Base-by-base conservation (phyloP, 2,888 invertebrate species). In the Encarsia formosa region DNA sequence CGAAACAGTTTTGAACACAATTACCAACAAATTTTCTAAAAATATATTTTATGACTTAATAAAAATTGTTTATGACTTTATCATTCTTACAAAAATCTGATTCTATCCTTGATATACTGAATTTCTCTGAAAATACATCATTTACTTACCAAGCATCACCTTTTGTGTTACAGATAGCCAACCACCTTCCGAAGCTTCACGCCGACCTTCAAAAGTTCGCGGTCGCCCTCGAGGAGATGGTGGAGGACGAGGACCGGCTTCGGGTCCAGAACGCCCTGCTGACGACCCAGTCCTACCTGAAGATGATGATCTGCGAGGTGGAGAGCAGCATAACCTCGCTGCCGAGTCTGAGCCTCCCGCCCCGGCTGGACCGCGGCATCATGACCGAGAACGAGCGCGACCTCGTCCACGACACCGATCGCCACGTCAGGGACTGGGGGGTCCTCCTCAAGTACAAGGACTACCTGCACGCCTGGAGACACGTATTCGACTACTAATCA, bases 171-270 rank as follows among this genome's bases (percentile, higher is more conserved):
- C 65, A 85, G 85, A 79, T 82, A 59, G 67, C 69, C 49, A 77
- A 76, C 62, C 70, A 81, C 56, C 76, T 82, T 61, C 80, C 82
- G 48, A 79, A 78, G 60, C 73, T 85, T 26, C 81, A 82, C 73
- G 75, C 69, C 49, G 73, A 76, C 22, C 66, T 79, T 16, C 75
- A 78, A 58, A 74, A 75, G 53, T 78, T 77, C 59, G 76, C 77
- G 1, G 74, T 76, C 0, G 77, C 78, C 0, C 70, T 80, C 34
- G 76, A 79, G 46, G 68, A 74, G 48, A 58, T 80, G 50, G 61
- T 73, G n/a, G 57, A 77, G 54, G 78, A 78, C 50, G 76, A 77
- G 20, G 75, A 62, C 68, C 67, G 66, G 38, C 71, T 76, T 44
- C 75, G 75, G 52, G 67, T 71, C 60, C 75, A 54, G 64, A 73